These are phyloP conservation scores for Laspeyria flexula DNA, from an alignment of 2,888 invertebrate species.

Conservation along the genomic window DNA sequence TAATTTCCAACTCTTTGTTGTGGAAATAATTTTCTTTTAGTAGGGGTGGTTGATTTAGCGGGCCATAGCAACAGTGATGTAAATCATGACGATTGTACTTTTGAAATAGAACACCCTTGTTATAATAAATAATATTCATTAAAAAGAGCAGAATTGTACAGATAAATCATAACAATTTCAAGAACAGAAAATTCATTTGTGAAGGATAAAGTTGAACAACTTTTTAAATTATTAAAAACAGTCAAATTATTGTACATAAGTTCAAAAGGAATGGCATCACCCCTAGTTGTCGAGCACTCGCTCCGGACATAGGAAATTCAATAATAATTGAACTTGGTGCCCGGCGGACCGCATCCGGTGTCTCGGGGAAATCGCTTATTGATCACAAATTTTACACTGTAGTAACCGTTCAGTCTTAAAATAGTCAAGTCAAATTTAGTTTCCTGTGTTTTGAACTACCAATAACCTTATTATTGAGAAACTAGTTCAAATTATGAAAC, in stretches of 20 bases:
- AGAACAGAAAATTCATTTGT: no score
- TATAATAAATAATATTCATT: slow-evolving; percentile 22
- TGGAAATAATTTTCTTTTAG: slow-evolving; percentile 52
- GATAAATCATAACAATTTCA: no score
- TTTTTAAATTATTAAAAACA: slow-evolving; percentile 14
- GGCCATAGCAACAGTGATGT: slow-evolving; percentile 39
- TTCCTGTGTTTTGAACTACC: background rate
- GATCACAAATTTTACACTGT: slow-evolving; percentile 64
- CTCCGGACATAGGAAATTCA: slow-evolving; percentile 74
- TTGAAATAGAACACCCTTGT: slow-evolving; percentile 29
- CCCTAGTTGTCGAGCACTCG: slow-evolving; percentile 40
- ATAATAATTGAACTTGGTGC: slow-evolving; percentile 79
- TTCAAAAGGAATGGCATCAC: slow-evolving; percentile 47
- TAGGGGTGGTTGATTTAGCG: slow-evolving; percentile 36
- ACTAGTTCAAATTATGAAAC: no score
- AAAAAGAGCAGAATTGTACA: background rate
- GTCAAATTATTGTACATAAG: slow-evolving; percentile 24
- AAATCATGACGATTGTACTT: slow-evolving; percentile 44
- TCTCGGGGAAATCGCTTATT: slow-evolving; percentile 75
- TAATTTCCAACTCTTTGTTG: slow-evolving; percentile 63
- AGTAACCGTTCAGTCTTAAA: slow-evolving; percentile 26
- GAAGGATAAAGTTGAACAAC: no score
- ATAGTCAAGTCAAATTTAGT: slow-evolving; percentile 19
- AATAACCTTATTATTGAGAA: background rate
- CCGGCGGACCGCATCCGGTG: slow-evolving; percentile 76